These are phyloP conservation scores for Sphaeramia orbicularis DNA, from an alignment of 2,797 vertebrate genomes.

Conservation along the genomic window DNA sequence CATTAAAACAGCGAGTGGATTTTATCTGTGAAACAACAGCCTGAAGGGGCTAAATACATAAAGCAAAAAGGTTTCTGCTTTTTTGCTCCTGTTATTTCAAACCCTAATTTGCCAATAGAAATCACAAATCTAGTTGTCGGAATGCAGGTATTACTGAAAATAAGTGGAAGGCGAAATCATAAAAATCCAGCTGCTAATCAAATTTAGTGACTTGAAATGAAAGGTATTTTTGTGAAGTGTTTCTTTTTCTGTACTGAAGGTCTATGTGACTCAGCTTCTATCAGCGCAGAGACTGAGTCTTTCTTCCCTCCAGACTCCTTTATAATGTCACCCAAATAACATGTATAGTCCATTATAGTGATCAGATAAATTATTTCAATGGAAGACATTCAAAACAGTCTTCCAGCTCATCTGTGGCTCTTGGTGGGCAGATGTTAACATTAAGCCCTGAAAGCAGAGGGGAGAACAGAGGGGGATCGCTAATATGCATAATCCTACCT, in stretches of 20 bases:
- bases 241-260: slow-evolving; percentile 13
- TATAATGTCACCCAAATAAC: slow-evolving; percentile 75
- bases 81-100: slow-evolving; percentile 28
- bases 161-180: not conserved
- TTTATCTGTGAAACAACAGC: slow-evolving; percentile 60
- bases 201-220: slow-evolving; percentile 21
- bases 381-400: slow-evolving; percentile 65
- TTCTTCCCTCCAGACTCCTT: slow-evolving; percentile 60
- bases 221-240: slow-evolving; percentile 26
- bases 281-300: slow-evolving; percentile 42
- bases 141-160: slow-evolving; percentile 2
- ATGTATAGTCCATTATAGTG: slow-evolving; percentile 67
- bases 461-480: slow-evolving; percentile 57
- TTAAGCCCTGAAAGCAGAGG: slow-evolving; percentile 73
- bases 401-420: slow-evolving; percentile 61
- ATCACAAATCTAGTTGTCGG: slow-evolving; percentile 11
- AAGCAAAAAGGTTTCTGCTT: slow-evolving; percentile 35
- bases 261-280: slow-evolving; percentile 41
- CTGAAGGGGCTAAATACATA: slow-evolving; percentile 46
- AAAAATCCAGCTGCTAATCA: slow-evolving; percentile 9
- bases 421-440: slow-evolving; percentile 74
- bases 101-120: slow-evolving; percentile 28
- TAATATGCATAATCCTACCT: slow-evolving; percentile 84
- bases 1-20: slow-evolving; percentile 63
- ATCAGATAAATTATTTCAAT: slow-evolving; percentile 72